Evolutionary conservation across 2,888 invertebrate genomes (phyloP), one percentile per base, ranked within the genome.

Genomic region (Drosophila fungiperda): DNA sequence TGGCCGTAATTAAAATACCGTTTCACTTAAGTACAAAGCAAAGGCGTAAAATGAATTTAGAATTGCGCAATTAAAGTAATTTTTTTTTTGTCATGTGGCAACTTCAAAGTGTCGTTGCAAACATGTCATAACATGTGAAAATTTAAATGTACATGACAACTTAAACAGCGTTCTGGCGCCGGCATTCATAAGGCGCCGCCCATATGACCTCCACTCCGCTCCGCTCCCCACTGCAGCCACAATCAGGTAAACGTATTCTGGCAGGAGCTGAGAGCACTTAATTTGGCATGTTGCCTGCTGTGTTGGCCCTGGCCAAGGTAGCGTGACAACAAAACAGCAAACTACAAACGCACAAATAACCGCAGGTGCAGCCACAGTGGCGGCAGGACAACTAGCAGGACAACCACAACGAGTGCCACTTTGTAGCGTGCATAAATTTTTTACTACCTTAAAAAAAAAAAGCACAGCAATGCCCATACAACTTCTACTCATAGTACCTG

Each of bases 131-230:
- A 85, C 88, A 85, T 82, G 87, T 74, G 83, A 73, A 85, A 85
- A 85, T 85, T 86, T 86, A 88, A 88, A 88, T 85, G 82, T 83
- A 86, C 83, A 83, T 78, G 88, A 76, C 88, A 85, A 83, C 87
- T 88, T 88, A 85, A 85, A 78, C 88, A 82, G 57, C 73, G 67
- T 62, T 57, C 68, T 57, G 83, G 67, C 60, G 55, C 73, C 54
- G 79, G 52, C 61, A 54, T 66, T 55, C 53, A 50, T 36, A 57
- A 65, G 79, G 64, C 42, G 52, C 49, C 40, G 45, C 36, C 49
- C 57, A 35, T 26, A 64, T 54, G n/a, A 53, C 69, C 38, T 26
- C 26, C 26, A 2, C 26, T n/a, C n/a, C 32, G 2, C n/a, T 3
- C 7, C 40, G 3, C 9, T 9, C 3, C 17, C 17, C 17, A 23